phyloP scores from a whole-genome alignment of 2,888 invertebrate species.

The Nycteola revayana region DNA sequence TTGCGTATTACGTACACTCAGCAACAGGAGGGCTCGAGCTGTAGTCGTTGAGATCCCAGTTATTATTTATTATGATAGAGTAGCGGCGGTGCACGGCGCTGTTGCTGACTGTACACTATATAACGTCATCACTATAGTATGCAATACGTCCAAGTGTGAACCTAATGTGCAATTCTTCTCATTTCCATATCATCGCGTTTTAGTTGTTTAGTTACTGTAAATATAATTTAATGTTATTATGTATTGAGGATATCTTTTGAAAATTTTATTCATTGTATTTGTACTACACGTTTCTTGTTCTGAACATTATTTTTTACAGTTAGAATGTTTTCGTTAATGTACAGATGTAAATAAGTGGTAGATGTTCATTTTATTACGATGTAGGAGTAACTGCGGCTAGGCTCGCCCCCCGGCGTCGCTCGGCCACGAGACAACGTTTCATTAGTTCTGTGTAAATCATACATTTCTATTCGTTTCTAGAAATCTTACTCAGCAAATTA shows the following conservation, averaged over 20 bases:
- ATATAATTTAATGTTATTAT: constrained; percentile 76
- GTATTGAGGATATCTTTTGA: constrained; percentile 47
- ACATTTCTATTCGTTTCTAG: constrained; percentile 24
- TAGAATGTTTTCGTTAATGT: constrained; percentile 75
- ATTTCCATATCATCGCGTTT: constrained; percentile 77
- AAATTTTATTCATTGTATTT: constrained; percentile 55
- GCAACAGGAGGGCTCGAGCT: constrained; percentile 37
- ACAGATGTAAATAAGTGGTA: constrained; percentile 76
- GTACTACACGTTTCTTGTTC: constrained; percentile 71
- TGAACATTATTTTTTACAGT: constrained; percentile 68
- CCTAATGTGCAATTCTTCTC: constrained; percentile 77
- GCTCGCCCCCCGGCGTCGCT: constrained; percentile 3
- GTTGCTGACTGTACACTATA: constrained; percentile 41
- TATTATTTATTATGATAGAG: constrained; percentile 26
- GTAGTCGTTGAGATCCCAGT: constrained; percentile 19
- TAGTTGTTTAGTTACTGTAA: constrained; percentile 78
- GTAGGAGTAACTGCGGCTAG: constrained; percentile 31
- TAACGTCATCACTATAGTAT: constrained; percentile 52
- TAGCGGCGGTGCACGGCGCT: constrained; percentile 16
- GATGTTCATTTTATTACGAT: constrained; percentile 64
- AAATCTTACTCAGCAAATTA: constrained; percentile 37
- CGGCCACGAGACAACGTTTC: constrained; percentile 19
- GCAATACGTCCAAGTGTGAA: constrained; percentile 75
- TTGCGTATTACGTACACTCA: constrained; percentile 50
- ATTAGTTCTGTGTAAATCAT: constrained; percentile 17